Conservation (phyloP, 2,113 vertebrate species). For the Macroglossus sobrinus region DNA sequence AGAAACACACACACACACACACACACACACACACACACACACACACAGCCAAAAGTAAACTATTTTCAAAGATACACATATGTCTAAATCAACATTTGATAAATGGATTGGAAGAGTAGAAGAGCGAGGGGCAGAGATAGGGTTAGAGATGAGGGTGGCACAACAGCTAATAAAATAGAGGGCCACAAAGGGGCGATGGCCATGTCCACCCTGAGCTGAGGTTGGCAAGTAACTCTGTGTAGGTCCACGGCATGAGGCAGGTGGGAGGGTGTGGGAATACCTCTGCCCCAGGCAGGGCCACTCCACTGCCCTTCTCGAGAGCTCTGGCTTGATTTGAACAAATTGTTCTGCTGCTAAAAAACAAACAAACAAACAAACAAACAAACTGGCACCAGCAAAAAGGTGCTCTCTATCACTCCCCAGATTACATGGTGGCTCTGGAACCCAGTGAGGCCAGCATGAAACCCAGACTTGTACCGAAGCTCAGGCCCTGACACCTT, state of each 20-base stretch:
- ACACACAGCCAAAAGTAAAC: neutral
- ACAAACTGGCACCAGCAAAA: neutral
- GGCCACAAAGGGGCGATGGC: neutral
- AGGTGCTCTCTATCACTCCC: neutral
- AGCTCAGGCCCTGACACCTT: neutral
- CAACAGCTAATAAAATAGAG: neutral
- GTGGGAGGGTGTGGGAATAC: neutral
- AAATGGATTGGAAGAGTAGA: neutral
- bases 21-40: neutral
- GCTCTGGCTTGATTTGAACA: neutral
- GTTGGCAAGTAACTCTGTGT: neutral
- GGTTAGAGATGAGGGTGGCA: neutral
- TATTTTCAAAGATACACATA: neutral
- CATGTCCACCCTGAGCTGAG: neutral
- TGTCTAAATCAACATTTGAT: neutral
- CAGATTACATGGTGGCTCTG: neutral
- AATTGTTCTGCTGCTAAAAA: neutral
- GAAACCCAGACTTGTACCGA: neutral
- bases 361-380: neutral
- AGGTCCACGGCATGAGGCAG: accelerated
- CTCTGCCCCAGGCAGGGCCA: neutral
- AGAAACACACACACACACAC: neutral
- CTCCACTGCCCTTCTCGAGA: neutral
- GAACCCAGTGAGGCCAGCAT: neutral
- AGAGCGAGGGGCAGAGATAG: neutral